These are phyloP conservation scores for Centruroides vittatus DNA, from an alignment of 1,140 invertebrate species.

Conservation along the genomic window DNA sequence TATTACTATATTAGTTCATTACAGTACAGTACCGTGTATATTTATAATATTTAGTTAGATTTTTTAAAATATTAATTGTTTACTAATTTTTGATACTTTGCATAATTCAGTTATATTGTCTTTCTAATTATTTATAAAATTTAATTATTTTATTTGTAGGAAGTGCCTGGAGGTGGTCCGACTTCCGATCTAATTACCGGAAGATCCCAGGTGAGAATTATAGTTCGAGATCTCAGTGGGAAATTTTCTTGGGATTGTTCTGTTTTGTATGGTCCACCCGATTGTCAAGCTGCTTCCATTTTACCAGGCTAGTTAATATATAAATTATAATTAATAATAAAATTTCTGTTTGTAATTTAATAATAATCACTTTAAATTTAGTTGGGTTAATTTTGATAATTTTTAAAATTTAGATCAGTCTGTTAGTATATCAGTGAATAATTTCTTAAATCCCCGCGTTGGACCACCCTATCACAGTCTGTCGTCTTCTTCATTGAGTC, in stretches of 20 bases:
- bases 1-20: no score
- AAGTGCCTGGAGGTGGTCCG: slow-evolving; percentile 67
- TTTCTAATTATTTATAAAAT: no score
- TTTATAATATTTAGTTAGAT: no score
- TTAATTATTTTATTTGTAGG: slow-evolving; percentile 21
- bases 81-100: no score
- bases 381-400: not conserved
- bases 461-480: no score
- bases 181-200: slow-evolving; percentile 38
- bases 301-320: slow-evolving; percentile 15
- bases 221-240: slow-evolving; percentile 84
- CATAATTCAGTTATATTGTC: no score
- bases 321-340: not conserved
- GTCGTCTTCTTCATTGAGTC: no score
- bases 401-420: no score
- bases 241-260: slow-evolving; percentile 94
- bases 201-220: slow-evolving; percentile 55
- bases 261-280: slow-evolving; percentile 50
- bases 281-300: slow-evolving; percentile 27
- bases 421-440: no score
- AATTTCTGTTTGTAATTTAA: not conserved
- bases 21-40: no score
- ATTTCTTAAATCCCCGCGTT: no score
- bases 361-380: not conserved
- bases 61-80: no score